Base-by-base conservation (phyloP, 2,797 vertebrate species). In the Sebastes oblongus region DNA sequence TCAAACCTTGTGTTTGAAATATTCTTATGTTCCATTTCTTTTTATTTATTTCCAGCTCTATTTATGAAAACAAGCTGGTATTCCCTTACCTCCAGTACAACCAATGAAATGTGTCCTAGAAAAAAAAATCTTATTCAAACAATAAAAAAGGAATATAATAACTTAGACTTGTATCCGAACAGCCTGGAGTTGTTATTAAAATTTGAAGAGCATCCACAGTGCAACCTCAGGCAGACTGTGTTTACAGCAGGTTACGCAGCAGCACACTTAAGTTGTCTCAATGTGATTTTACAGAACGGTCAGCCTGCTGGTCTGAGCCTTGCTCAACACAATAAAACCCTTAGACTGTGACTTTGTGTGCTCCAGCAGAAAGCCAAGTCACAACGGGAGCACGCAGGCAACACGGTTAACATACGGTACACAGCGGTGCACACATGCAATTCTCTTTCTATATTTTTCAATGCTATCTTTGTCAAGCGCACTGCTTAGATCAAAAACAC, bases 231-330 rank as follows among this genome's bases (percentile, higher is more conserved):
- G 81, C 50, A 34, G 54, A 68, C 39, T 32, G 11, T 88, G 82
- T 91, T 91, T 84, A 76, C 75, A 80, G 75, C 71, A 66, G 76
- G 72, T 85, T 81, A 74, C 82, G 74, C 75, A 59, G 54, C 72
- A 72, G 69, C 8, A 27, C 73, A 72, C 76, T 64, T 64, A 29
- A 77, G 75, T 34, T 75, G 60, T 81, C 68, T 74, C 55, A 55
- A 54, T 36, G 65, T 79, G 85, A 77, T 72, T 89, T 85, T 86
- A 83, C 52, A 66, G 77, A 82, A 74, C 2, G 34, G 69, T 5
- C 0, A 6, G 55, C 73, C 83, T 65, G 73, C 83, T 83, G 83
- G 65, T 60, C 68, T 12, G 58, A 86, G 72, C 27, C 27, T 50
- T 20, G 4, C 20, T 71, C 30, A 16, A 67, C 52, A 83, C 74